Evolutionary conservation across 1,140 invertebrate species (phyloP), one percentile per base, ranked within the genome.

Genomic region (Papilio polyxenes): DNA sequence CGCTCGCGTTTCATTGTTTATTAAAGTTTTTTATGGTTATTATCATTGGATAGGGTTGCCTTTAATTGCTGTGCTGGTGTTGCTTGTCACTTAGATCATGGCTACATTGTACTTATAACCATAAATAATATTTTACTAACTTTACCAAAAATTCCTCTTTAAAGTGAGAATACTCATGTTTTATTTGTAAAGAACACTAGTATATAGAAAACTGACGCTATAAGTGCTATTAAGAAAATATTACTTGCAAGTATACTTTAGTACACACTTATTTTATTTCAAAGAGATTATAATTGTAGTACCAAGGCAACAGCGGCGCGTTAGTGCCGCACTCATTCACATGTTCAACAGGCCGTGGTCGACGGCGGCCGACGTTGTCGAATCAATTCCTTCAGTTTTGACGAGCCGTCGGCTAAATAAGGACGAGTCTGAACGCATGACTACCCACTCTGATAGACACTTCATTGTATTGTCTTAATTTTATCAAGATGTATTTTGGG

Each of bases 1-100:
- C 81, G 81, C 81, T 87, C 87, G 75, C 69, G 85, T 88, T 88
- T 82, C 87, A 83, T 87, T 90, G 88, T 90, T 90, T 91, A 91
- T 91, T 89, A 87, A 91, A 91, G 87, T 89, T 89, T 90, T 89
- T 89, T 89, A 88, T 87, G 87, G 85, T 89, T 88, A 87, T 89
- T 85, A 81, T 87, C 84, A 89, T 88, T 88, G 86, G 84, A 82
- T 49, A 31, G 40, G 69, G 59, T 82, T 23, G 20, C 20, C 62
- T 81, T 80, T 62, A 82, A 48, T 59, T 62, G 79, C 69, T 75
- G 37, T 80, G 59, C 13, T 72, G 65, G 65, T 40, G 31, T 72
- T 31, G 31, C 31, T 72, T 72, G 65, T 72, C 11, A 37, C 23
- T 15, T 37, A 40, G 2, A 15, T 69, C 65, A 72, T 13, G 13